Conservation (phyloP, 2,797 vertebrate genomes). For the Poecilia picta region DNA sequence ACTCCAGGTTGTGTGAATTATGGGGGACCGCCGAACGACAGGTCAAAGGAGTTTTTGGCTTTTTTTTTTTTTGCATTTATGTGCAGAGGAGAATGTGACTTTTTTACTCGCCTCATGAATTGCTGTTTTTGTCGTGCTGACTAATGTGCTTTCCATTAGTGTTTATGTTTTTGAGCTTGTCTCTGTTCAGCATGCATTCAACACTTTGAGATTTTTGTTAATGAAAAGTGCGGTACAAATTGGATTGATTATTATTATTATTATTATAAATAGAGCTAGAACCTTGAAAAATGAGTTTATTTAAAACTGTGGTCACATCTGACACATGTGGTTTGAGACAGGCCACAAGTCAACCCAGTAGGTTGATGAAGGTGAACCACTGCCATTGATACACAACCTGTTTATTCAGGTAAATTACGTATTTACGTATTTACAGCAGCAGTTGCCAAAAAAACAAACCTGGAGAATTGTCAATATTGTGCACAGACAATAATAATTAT, state of each 20-base stretch:
- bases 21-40: slow-evolving; percentile 24
- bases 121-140: slow-evolving; percentile 16
- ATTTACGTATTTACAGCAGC: neutral
- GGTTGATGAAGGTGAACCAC: neutral
- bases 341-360: neutral
- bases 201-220: too few species aligned
- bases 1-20: slow-evolving; percentile 1
- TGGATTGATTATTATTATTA: too few species aligned
- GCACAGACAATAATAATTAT: neutral
- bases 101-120: slow-evolving; percentile 32
- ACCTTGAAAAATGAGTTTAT: neutral
- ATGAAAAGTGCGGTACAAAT: too few species aligned
- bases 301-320: neutral
- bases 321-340: neutral
- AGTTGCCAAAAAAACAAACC: neutral
- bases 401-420: neutral
- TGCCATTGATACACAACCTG: neutral
- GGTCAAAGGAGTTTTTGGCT: slow-evolving; percentile 8
- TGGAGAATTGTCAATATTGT: neutral
- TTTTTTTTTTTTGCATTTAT: neutral
- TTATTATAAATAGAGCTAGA: slow-evolving; percentile 14
- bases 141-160: slow-evolving; percentile 28
- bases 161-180: slow-evolving; percentile 6
- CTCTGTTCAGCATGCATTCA: slow-evolving; percentile 1
- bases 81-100: neutral